Percentiles rank a stretch among this genome's conserved stretches.
Conservation (phyloP, 2,888 invertebrate genomes). For the Lordiphosa andalusiaca region DNA sequence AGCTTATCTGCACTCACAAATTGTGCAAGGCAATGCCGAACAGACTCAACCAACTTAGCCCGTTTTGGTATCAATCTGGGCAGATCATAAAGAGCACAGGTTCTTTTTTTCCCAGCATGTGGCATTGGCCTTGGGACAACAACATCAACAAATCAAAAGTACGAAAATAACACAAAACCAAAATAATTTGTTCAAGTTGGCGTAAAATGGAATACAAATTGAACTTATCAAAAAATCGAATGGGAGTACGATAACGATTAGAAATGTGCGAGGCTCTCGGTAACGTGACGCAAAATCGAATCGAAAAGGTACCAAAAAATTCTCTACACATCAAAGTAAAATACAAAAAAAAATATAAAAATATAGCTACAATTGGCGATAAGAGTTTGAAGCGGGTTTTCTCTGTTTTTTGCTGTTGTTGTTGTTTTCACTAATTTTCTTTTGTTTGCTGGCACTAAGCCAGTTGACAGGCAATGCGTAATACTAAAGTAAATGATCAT, state of each 20-base stretch:
- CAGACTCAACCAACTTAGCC: too few species aligned
- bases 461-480: conserved; percentile 11
- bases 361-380: conserved; percentile 29
- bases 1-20: too few species aligned
- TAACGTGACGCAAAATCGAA: conserved; percentile 33
- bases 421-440: not conserved
- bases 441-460: conserved; percentile 16
- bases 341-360: too few species aligned
- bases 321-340: conserved; percentile 27
- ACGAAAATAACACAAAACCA: conserved; percentile 28
- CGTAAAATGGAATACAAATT: conserved; percentile 69
- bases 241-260: conserved; percentile 57
- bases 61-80: too few species aligned
- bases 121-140: conserved; percentile 12
- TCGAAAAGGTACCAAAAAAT: conserved; percentile 12
- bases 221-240: conserved; percentile 67
- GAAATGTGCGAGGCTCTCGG: conserved; percentile 19
- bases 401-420: conserved; percentile 3
- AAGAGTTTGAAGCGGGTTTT: conserved; percentile 42
- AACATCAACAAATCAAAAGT: conserved; percentile 11
- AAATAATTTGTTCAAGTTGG: conserved; percentile 52
- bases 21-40: too few species aligned
- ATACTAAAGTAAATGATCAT: conserved; percentile 23
- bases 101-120: too few species aligned
- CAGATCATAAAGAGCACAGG: too few species aligned